Evolutionary conservation across 2,888 invertebrate genomes (phyloP).

Genomic region (Thymelicus sylvestris): DNA sequence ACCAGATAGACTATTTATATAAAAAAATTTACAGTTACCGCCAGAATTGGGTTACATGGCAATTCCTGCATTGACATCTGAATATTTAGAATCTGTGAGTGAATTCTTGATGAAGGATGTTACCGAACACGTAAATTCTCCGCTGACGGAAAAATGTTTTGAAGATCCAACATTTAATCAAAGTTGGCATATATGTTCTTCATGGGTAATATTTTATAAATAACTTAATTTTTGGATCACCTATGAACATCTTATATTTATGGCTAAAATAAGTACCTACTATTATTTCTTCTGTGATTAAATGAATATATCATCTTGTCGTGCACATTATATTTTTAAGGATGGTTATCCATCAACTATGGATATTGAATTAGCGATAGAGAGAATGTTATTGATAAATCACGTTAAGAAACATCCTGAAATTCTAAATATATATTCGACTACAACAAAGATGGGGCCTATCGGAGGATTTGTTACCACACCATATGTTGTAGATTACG

Average conservation of each 20-base stretch:
- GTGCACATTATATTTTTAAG: conserved; percentile 50
- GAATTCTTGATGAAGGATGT: conserved; percentile 59
- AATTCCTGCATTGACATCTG: conserved; percentile 67
- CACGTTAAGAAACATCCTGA: conserved; percentile 73
- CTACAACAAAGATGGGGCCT: conserved; percentile 60
- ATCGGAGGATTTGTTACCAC: conserved; percentile 79
- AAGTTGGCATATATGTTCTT: conserved; percentile 72
- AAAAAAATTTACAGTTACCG: conserved; percentile 51
- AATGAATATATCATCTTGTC: too few relatives aligned
- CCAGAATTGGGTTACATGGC: conserved; percentile 76
- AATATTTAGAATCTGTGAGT: conserved; percentile 68
- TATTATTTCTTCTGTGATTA: too few relatives aligned
- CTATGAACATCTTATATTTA: too few relatives aligned
- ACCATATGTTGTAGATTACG: conserved; percentile 84
- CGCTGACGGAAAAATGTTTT: conserved; percentile 67
- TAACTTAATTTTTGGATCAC: too few relatives aligned
- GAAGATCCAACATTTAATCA: conserved; percentile 65
- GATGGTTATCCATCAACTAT: conserved; percentile 79
- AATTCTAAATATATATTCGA: conserved; percentile 59
- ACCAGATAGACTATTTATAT: too few relatives aligned
- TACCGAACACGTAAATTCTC: conserved; percentile 65
- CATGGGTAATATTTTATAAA: conserved; percentile 55
- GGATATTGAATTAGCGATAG: conserved; percentile 86
- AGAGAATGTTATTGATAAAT: conserved; percentile 78
- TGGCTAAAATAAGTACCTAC: too few relatives aligned